phyloP scores from a whole-genome alignment of 2,888 invertebrate species.

The Epinotia bilunana region DNA sequence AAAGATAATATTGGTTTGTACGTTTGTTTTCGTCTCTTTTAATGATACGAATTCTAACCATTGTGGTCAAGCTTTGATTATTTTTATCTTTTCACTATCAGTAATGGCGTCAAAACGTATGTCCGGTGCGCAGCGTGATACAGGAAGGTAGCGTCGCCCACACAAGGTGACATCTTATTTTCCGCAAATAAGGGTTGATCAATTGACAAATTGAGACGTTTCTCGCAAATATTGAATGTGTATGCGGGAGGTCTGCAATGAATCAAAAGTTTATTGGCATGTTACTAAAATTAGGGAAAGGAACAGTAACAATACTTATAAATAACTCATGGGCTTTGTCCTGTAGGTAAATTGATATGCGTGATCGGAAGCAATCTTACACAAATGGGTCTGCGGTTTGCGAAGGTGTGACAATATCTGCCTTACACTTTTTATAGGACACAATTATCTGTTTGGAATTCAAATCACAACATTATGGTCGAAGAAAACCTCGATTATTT shows the following conservation, averaged over 20 bases:
- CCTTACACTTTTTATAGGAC: neutral
- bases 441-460: neutral
- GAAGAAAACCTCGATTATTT: constrained; percentile 6
- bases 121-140: constrained; percentile 79
- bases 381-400: constrained; percentile 52
- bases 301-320: neutral
- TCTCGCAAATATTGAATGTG: constrained; percentile 52
- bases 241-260: constrained; percentile 69
- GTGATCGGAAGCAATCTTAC: constrained; percentile 75
- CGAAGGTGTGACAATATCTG: constrained; percentile 54
- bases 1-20: constrained; percentile 51
- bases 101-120: constrained; percentile 80
- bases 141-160: constrained; percentile 78
- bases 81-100: constrained; percentile 76
- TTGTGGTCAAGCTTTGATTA: constrained; percentile 79
- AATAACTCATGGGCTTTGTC: constrained; percentile 50
- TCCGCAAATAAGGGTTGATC: constrained; percentile 66
- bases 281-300: constrained; percentile 31
- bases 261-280: constrained; percentile 35
- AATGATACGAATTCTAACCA: constrained; percentile 52
- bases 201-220: constrained; percentile 73
- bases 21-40: constrained; percentile 15
- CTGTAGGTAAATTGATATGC: constrained; percentile 51
- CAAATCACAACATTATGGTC: neutral
- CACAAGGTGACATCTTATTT: constrained; percentile 79